Conservation (phyloP, 2,113 vertebrate genomes). For the Synodontis membranacea region DNA sequence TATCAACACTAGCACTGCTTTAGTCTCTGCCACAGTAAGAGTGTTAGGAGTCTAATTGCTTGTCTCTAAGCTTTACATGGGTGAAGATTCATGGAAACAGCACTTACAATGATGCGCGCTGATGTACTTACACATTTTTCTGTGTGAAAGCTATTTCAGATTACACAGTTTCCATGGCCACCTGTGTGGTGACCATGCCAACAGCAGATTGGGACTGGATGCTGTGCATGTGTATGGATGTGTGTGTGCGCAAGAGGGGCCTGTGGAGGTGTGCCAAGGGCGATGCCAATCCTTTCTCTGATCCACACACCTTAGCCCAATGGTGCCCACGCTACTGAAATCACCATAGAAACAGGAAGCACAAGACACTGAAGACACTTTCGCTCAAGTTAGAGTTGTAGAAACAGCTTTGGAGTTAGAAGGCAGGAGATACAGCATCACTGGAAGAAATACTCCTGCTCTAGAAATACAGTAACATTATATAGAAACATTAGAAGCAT, state of each 20-base stretch:
- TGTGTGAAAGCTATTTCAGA: conserved; percentile 53
- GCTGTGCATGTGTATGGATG: conserved; percentile 13
- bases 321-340: conserved; percentile 35
- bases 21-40: conserved; percentile 14
- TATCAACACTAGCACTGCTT: conserved; percentile 19
- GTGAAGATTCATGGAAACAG: conserved; percentile 16
- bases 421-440: neutral
- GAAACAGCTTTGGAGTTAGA: neutral
- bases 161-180: conserved; percentile 57
- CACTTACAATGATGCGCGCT: conserved; percentile 31
- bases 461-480: neutral
- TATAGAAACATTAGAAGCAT: neutral
- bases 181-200: conserved; percentile 57
- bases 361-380: conserved; percentile 36
- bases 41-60: conserved; percentile 42
- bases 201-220: conserved; percentile 51
- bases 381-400: conserved; percentile 4
- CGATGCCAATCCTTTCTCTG: conserved; percentile 44
- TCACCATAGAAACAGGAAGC: conserved; percentile 49
- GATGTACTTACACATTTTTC: conserved; percentile 45
- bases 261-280: conserved; percentile 40
- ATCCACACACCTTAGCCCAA: conserved; percentile 46
- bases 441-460: neutral
- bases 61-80: conserved; percentile 28
- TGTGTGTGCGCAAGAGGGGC: conserved; percentile 22